A percentile compares a stretch with the other conserved stretches of the same genome.
Evolutionary conservation across 2,797 vertebrate species (phyloP).

Genomic region (Sphenodon punctatus): DNA sequence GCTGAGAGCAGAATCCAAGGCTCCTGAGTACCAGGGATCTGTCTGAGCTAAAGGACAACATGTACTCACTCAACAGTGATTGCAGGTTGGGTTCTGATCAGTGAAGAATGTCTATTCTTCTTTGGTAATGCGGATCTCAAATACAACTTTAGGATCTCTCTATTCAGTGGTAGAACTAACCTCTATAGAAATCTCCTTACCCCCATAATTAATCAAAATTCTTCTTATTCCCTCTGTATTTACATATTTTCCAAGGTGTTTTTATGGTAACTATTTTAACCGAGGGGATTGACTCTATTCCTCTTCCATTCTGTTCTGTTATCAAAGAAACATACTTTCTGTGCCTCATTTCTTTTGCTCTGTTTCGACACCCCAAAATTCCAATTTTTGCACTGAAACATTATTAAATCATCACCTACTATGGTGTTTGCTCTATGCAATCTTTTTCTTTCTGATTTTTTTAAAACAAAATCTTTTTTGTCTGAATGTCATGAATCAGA

Average conservation of each 20-base stretch:
- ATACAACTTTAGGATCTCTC: neutral
- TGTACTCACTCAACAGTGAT: neutral
- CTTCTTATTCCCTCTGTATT: conserved; percentile 47
- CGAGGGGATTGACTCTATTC: conserved; percentile 55
- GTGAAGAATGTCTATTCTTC: conserved; percentile 18
- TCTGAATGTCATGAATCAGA: conserved; percentile 67
- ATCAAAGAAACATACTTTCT: conserved; percentile 53
- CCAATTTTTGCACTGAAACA: conserved; percentile 64
- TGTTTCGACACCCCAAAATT: conserved; percentile 67
- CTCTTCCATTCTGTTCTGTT: conserved; percentile 56
- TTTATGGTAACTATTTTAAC: conserved; percentile 65
- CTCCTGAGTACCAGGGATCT: neutral
- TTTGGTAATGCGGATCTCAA: conserved; percentile 30
- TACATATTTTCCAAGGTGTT: conserved; percentile 63
- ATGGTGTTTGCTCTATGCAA: conserved; percentile 69
- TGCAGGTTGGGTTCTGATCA: neutral
- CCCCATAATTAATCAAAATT: conserved; percentile 42
- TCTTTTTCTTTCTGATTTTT: conserved; percentile 53
- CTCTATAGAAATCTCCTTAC: conserved; percentile 31
- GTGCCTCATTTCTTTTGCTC: conserved; percentile 65
- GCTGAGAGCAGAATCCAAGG: neutral
- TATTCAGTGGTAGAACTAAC: neutral
- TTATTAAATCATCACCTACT: conserved; percentile 65
- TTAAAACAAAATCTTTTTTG: conserved; percentile 53
- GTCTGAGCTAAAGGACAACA: neutral